Evolutionary conservation across 2,888 invertebrate genomes (phyloP).

Genomic region (Tromatobia lineatoria): DNA sequence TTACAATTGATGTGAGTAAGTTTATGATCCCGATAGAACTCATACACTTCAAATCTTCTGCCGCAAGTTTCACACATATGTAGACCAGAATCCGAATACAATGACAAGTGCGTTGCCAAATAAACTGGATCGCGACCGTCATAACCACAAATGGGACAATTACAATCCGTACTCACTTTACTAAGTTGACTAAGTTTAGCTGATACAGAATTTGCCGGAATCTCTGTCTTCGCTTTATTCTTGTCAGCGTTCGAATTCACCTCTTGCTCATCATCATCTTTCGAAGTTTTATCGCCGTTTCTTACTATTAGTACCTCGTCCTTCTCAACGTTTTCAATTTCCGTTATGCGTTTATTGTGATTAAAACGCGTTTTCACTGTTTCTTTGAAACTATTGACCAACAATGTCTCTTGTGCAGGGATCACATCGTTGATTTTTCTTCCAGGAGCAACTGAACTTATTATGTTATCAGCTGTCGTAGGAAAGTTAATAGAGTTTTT

Average conservation of each 20-base stretch:
- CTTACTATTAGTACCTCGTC: neutral
- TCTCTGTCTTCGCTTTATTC: too few species aligned
- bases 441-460: neutral
- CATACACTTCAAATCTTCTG: conserved; percentile 57
- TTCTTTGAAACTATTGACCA: neutral
- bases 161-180: too few species aligned
- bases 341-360: too few species aligned
- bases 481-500: neutral
- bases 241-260: neutral
- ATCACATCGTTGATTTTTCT: neutral
- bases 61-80: conserved; percentile 67
- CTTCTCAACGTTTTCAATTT: neutral
- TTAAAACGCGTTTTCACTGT: neutral
- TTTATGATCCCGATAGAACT: conserved; percentile 53
- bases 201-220: too few species aligned
- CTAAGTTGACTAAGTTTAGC: too few species aligned
- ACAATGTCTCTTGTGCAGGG: neutral
- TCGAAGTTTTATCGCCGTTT: neutral
- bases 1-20: conserved; percentile 55
- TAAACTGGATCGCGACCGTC: conserved; percentile 31
- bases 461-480: neutral
- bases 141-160: conserved; percentile 51
- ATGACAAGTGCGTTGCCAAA: conserved; percentile 60
- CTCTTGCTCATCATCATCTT: neutral
- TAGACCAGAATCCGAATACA: conserved; percentile 64